These are phyloP conservation scores for Parnassius orleans DNA, from an alignment of 2,888 invertebrate genomes.

Conservation along the genomic window DNA sequence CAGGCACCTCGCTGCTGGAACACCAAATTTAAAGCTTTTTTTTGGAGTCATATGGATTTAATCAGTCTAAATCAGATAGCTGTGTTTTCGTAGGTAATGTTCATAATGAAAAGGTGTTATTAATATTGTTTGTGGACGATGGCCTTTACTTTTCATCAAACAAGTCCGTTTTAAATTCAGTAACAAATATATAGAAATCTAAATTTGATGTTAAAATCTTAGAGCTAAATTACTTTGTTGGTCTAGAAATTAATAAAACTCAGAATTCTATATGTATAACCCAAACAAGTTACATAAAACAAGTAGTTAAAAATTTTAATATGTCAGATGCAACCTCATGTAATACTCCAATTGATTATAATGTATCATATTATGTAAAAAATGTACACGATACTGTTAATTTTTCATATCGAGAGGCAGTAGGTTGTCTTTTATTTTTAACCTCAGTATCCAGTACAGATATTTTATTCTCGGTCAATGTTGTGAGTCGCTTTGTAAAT, in stretches of 20 bases:
- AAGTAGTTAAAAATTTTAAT: constrained; percentile 36
- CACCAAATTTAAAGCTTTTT: no score
- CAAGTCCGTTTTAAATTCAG: constrained; percentile 20
- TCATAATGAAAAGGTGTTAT: no score
- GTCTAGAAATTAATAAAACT: constrained; percentile 15
- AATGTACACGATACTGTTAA: constrained; percentile 17
- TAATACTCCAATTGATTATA: constrained; percentile 27
- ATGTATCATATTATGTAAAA: constrained; percentile 28
- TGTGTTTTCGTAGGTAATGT: no score
- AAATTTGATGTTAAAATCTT: constrained; percentile 35
- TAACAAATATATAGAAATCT: constrained; percentile 31
- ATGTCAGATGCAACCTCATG: constrained; percentile 31
- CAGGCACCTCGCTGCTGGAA: no score
- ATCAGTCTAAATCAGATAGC: no score
- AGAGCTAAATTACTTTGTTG: constrained; percentile 33
- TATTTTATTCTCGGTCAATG: constrained; percentile 1
- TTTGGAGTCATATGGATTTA: no score
- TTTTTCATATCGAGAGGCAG: constrained; percentile 32
- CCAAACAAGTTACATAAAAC: constrained; percentile 34
- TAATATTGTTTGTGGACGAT: no score
- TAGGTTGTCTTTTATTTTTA: no score
- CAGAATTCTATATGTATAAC: constrained; percentile 28
- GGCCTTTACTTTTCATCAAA: background rate
- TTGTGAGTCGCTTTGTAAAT: constrained; percentile 34
- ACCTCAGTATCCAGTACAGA: constrained; percentile 33